Conservation (phyloP, 2,888 invertebrate species). For the Galeopsomyia nigrocyanea region DNA sequence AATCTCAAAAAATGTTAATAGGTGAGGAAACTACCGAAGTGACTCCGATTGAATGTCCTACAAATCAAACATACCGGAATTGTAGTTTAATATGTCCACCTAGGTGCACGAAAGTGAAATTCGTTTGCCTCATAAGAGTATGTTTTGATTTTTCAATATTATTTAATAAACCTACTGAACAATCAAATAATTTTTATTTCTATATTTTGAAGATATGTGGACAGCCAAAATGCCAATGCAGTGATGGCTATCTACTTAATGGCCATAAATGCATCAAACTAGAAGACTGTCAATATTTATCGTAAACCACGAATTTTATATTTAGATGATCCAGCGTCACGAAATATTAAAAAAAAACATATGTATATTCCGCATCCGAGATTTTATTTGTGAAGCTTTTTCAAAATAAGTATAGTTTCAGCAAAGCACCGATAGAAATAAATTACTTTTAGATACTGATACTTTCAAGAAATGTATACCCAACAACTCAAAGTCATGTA, state of each 20-base stretch:
- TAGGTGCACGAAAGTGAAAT: not conserved
- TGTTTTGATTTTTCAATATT: not conserved
- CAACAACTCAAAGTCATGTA: too few relatives aligned
- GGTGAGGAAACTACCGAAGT: not conserved
- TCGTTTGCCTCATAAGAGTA: not conserved
- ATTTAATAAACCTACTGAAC: not conserved
- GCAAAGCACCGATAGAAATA: too few relatives aligned
- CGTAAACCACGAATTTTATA: not conserved
- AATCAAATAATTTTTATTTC: not conserved
- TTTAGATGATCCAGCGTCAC: not conserved
- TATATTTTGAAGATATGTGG: not conserved
- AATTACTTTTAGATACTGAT: too few relatives aligned
- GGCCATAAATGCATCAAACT: not conserved
- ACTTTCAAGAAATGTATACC: too few relatives aligned
- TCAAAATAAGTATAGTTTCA: too few relatives aligned
- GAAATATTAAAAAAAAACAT: too few relatives aligned
- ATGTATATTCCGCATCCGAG: too few relatives aligned
- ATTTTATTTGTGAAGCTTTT: too few relatives aligned
- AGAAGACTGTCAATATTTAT: not conserved
- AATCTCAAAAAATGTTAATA: not conserved
- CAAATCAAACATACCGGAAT: not conserved
- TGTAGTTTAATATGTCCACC: constrained; percentile 17
- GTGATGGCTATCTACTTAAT: not conserved
- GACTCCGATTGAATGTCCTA: not conserved
- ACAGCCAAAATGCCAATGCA: constrained; percentile 1